Conservation (phyloP, 2,888 invertebrate genomes). For the Lomographa bimaculata region DNA sequence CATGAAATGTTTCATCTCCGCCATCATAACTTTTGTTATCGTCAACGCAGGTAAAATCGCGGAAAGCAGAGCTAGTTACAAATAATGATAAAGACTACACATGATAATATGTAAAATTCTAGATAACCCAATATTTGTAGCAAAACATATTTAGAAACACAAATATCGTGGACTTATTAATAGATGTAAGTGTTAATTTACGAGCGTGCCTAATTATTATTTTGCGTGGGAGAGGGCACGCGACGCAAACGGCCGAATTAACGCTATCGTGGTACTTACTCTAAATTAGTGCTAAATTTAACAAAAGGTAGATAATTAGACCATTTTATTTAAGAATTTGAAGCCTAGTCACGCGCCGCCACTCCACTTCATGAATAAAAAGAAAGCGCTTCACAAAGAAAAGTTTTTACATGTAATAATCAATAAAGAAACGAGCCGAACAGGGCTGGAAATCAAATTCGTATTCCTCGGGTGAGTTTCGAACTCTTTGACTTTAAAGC, state of each 20-base stretch:
- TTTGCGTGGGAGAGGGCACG: conserved; percentile 25
- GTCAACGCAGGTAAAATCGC: too few relatives aligned
- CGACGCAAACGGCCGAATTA: conserved; percentile 2
- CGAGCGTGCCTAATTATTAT: conserved; percentile 19
- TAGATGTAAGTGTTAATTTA: conserved; percentile 16
- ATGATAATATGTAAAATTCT: too few relatives aligned
- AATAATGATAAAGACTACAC: too few relatives aligned
- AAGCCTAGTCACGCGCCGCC: conserved; percentile 4
- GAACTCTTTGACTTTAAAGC: conserved; percentile 12
- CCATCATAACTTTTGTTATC: too few relatives aligned
- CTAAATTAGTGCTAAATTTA: neutral
- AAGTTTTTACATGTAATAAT: neutral
- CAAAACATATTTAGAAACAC: too few relatives aligned
- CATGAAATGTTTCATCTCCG: too few relatives aligned
- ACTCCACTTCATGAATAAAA: conserved; percentile 1
- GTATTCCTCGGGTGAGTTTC: conserved; percentile 1
- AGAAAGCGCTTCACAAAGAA: conserved; percentile 1
- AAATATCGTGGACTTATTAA: too few relatives aligned
- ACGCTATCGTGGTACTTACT: neutral
- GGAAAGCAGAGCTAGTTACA: too few relatives aligned
- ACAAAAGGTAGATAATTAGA: neutral
- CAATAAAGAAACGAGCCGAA: neutral
- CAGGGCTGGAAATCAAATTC: neutral
- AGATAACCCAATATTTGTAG: too few relatives aligned
- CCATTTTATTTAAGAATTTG: neutral